Conservation (phyloP, 2,797 vertebrate genomes). For the Glyptemys insculpta region DNA sequence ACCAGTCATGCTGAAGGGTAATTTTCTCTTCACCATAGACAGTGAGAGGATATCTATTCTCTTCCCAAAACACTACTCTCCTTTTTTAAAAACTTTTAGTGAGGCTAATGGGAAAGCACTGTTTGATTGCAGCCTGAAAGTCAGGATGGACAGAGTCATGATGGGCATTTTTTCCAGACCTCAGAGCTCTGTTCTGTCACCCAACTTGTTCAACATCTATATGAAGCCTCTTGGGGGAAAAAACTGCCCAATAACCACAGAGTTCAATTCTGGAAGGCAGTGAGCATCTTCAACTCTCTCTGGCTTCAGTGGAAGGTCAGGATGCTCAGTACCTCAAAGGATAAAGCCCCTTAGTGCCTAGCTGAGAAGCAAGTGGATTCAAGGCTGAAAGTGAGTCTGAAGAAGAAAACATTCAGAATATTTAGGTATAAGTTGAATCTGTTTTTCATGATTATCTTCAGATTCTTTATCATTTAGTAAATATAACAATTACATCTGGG, state of each 20-base stretch:
- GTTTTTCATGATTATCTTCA: no score
- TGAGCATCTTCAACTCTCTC: neutral
- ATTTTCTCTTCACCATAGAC: neutral
- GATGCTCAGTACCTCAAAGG: neutral
- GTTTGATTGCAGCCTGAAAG: no score
- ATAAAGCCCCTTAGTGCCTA: neutral
- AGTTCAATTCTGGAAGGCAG: neutral
- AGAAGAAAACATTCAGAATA: neutral
- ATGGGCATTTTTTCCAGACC: constrained; percentile 31
- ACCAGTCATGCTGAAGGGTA: neutral
- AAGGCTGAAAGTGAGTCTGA: neutral
- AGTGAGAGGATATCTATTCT: neutral
- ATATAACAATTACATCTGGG: neutral
- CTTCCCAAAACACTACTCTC: neutral
- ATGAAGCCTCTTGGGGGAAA: neutral
- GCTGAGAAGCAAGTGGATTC: neutral
- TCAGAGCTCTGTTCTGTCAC: neutral
- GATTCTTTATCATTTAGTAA: neutral
- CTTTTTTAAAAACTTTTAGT: neutral
- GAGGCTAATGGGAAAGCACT: neutral
- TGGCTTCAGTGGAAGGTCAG: neutral
- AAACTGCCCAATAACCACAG: neutral
- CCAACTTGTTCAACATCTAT: constrained; percentile 2
- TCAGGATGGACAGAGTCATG: neutral
- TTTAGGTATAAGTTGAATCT: neutral